These are phyloP conservation scores for Aleiodes testaceus DNA, from an alignment of 2,888 invertebrate species.

Conservation along the genomic window DNA sequence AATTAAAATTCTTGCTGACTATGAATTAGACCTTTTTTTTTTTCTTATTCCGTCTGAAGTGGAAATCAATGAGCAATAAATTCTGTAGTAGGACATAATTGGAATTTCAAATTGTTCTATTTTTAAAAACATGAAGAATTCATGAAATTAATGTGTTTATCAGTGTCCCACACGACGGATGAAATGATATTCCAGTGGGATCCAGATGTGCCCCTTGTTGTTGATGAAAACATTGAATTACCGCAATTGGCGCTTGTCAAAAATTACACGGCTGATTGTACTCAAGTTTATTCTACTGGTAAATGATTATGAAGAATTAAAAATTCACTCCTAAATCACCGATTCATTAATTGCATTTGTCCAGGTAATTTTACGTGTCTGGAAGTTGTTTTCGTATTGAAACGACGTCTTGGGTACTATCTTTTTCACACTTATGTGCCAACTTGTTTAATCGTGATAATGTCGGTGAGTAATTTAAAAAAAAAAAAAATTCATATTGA, in stretches of 20 bases:
- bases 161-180: slow-evolving; percentile 95
- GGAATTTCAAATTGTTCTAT: background rate
- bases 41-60: slow-evolving; percentile 46
- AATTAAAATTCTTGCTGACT: background rate
- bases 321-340: too few relatives aligned
- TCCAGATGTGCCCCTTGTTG: slow-evolving; percentile 89
- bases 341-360: slow-evolving; percentile 48
- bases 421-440: slow-evolving; percentile 95
- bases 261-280: slow-evolving; percentile 92
- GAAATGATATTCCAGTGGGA: slow-evolving; percentile 97
- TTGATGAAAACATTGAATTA: slow-evolving; percentile 91
- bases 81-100: background rate
- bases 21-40: background rate
- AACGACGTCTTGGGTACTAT: slow-evolving; percentile 91
- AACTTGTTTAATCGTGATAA: slow-evolving; percentile 94
- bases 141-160: slow-evolving; percentile 62
- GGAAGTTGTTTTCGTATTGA: slow-evolving; percentile 91
- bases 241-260: slow-evolving; percentile 91
- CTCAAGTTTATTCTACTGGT: slow-evolving; percentile 94
- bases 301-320: slow-evolving; percentile 46
- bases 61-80: slow-evolving; percentile 51
- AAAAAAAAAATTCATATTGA: background rate
- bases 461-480: slow-evolving; percentile 81
- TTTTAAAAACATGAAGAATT: background rate
- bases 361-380: slow-evolving; percentile 93